Percentiles rank a stretch among this genome's conserved stretches.
phyloP scores from a whole-genome alignment of 2,797 vertebrate genomes.

The Myotis vivesi region DNA sequence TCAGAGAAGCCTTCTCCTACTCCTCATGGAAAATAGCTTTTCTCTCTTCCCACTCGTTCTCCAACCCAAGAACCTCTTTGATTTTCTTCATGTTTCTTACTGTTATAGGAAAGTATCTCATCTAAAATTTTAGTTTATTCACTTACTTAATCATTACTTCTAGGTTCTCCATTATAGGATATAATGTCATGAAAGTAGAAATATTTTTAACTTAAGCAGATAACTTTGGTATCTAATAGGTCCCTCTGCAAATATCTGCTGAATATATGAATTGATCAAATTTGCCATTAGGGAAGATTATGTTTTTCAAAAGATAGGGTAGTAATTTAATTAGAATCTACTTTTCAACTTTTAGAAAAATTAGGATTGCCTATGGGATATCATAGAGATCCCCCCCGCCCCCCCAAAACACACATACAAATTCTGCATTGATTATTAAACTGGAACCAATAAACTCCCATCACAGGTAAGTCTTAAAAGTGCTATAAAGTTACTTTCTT shows the following conservation, averaged over 20 bases:
- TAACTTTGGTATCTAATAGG: neutral
- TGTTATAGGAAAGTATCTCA: neutral
- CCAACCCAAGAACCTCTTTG: neutral
- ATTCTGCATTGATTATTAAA: conserved; percentile 44
- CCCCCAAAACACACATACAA: neutral
- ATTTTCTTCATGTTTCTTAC: neutral
- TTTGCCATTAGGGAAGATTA: neutral
- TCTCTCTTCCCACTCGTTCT: neutral
- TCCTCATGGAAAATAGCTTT: neutral
- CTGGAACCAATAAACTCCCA: neutral
- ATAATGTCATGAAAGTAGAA: neutral
- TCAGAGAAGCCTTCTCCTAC: neutral
- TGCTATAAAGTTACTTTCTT: neutral
- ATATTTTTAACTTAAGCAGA: neutral
- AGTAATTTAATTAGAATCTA: neutral
- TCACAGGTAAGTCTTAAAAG: neutral
- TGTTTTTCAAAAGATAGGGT: neutral
- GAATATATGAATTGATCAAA: neutral
- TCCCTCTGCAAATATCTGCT: neutral
- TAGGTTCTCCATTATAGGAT: neutral
- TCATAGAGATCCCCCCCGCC: neutral
- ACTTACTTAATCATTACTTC: neutral
- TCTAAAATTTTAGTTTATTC: neutral
- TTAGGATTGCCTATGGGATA: neutral
- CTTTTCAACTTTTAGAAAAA: neutral